Evolutionary conservation across 2,797 vertebrate genomes (phyloP).

Genomic region (Selene dorsalis): DNA sequence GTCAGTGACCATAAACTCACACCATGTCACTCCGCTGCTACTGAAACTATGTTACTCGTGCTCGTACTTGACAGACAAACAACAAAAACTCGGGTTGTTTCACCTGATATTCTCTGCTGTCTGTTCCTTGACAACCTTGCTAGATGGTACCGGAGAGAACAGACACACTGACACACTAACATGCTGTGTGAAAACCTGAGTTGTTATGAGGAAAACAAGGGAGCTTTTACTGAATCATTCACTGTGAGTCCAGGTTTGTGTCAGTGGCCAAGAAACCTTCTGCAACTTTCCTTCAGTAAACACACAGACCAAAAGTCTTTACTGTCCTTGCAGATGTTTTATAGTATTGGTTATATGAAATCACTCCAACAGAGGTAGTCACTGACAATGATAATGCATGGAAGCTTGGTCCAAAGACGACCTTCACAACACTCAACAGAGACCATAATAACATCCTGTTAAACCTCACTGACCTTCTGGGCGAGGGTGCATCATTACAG

Average conservation of each 20-base stretch:
- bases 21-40: conserved; percentile 52
- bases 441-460: background rate
- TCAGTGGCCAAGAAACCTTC: conserved; percentile 16
- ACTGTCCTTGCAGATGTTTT: conserved; percentile 32
- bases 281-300: conserved; percentile 21
- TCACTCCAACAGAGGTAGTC: background rate
- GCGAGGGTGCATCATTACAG: background rate
- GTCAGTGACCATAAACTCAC: conserved; percentile 71
- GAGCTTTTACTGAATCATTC: conserved; percentile 47
- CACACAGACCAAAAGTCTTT: conserved; percentile 19
- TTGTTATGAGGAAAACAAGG: conserved; percentile 42
- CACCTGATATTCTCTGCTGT: conserved; percentile 38
- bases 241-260: conserved; percentile 27
- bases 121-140: conserved; percentile 54
- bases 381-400: background rate
- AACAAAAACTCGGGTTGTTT: conserved; percentile 41
- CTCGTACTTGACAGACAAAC: conserved; percentile 44
- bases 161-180: conserved; percentile 23
- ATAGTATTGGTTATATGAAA: conserved; percentile 10
- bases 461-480: background rate
- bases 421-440: background rate
- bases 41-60: conserved; percentile 47
- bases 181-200: conserved; percentile 32
- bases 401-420: background rate
- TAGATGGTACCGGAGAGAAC: conserved; percentile 32